Base-by-base conservation (phyloP, 2,113 vertebrate genomes). In the Arenaria interpres region DNA sequence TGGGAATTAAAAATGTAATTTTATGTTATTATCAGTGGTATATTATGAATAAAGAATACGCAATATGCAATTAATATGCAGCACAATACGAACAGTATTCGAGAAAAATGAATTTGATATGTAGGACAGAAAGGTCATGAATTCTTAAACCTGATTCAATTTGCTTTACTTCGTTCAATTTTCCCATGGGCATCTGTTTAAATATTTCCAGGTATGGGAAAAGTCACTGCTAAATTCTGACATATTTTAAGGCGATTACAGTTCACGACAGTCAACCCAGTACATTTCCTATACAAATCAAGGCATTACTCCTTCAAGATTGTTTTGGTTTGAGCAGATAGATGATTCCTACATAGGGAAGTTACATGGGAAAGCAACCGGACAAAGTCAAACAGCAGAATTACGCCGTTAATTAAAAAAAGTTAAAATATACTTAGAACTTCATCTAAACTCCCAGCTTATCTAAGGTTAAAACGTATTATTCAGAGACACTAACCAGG, bases 1-100 rank as follows among this genome's bases (percentile, higher is more conserved):
- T 72, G 94, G 97, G 96, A 97, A 97, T 96, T 97, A 92, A 94
- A 97, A 97, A 87, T 76, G 96, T 94, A 97, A 98, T 98, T 97
- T 96, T 96, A 68, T 71, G 66, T 96, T 97, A 97, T 97, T 79
- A 97, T 90, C 91, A 91, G 88, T 75, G 91, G 81, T 92, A 96
- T 96, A 93, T 95, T 94, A 96, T 87, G 91, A 97, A 95, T 90
- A 95, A 96, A 97, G 95, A 97, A 96, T 93, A 94, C 0, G 69
- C 81, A 92, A 91, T 93, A 88, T 66, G 91, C 90, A 97, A 97
- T 97, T 97, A 97, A 97, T 88, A 96, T 90, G 75, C 90, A 83
- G 94, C 89, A 96, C 91, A 97, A 96, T 97, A 95, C 41, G 95
- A 96, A 91, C 74, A 96, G 77, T 53, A 69, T 88, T 93, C 78